Evolutionary conservation across 2,888 invertebrate genomes (phyloP), one percentile per base, ranked within the genome.

Genomic region (Lamproptera curius): DNA sequence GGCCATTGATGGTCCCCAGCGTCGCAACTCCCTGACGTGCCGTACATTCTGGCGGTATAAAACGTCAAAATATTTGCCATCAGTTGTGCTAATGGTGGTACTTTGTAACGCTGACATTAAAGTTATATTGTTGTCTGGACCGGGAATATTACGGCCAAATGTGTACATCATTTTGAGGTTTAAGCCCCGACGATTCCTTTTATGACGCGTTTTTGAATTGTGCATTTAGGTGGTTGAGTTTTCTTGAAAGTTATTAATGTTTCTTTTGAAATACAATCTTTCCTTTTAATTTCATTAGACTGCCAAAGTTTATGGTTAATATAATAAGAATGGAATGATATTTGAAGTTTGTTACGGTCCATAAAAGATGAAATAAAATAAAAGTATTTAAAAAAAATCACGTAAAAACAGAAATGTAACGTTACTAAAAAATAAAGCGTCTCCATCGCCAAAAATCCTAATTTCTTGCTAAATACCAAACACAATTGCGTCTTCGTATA

Each of bases 1-100:
- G 74, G 67, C 76, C 65, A 73, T 75, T 75, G 70, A 76, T 69
- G 76, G 72, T 71, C 63, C 60, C 63, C 76, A 74, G 73, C 78
- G 56, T n/a, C n/a, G n/a, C n/a, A 56, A 66, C 59, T 85, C 85
- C 84, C 86, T 58, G 73, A 70, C 78, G 84, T 73, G 67, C 79
- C 77, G 76, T 79, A 75, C 70, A 67, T 75, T 75, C 73, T 73
- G 68, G 69, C 66, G 67, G 72, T 67, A 65, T 70, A 67, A 72
- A 76, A 80, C 60, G 87, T 86, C 87, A 85, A 84, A 87, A 87
- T 85, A 87, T 87, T 87, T 81, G 77, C 77, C 81, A 76, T 83
- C 81, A 75, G 76, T 73, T 76, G 78, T 76, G 74, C 75, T 83
- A 84, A 85, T 84, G 84, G 79, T 57, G 55, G 58, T 63, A 62